phyloP scores from a whole-genome alignment of 2,113 vertebrate species.

The Plecotus auritus region DNA sequence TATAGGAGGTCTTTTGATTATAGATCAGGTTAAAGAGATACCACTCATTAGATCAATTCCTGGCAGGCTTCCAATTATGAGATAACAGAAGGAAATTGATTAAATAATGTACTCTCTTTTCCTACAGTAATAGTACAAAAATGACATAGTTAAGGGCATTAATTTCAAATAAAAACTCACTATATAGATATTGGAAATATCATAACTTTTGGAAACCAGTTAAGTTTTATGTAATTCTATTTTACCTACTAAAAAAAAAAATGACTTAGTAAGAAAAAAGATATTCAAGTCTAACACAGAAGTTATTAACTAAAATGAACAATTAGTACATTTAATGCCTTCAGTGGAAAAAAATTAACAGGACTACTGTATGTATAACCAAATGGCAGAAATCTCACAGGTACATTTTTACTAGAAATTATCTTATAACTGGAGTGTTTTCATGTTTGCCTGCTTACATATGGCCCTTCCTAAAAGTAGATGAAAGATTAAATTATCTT shows the following conservation, averaged over 20 bases:
- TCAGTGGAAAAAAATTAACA: neutral
- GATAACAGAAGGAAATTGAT: neutral
- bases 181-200: neutral
- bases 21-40: neutral
- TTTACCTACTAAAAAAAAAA: neutral
- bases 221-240: neutral
- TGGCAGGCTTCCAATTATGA: neutral
- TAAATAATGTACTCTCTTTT: neutral
- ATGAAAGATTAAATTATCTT: neutral
- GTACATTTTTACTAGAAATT: neutral
- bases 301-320: neutral
- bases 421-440: neutral
- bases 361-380: neutral
- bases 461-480: neutral
- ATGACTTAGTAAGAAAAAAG: neutral
- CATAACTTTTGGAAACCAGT: neutral
- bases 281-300: neutral
- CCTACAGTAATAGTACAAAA: neutral
- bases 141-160: neutral
- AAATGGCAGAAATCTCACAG: neutral
- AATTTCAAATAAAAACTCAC: neutral
- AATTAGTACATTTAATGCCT: neutral
- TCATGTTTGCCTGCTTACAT: neutral
- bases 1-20: neutral
- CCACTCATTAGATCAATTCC: neutral